Evolutionary conservation across 2,888 invertebrate species (phyloP).

Genomic region (Brenthis hecate): DNA sequence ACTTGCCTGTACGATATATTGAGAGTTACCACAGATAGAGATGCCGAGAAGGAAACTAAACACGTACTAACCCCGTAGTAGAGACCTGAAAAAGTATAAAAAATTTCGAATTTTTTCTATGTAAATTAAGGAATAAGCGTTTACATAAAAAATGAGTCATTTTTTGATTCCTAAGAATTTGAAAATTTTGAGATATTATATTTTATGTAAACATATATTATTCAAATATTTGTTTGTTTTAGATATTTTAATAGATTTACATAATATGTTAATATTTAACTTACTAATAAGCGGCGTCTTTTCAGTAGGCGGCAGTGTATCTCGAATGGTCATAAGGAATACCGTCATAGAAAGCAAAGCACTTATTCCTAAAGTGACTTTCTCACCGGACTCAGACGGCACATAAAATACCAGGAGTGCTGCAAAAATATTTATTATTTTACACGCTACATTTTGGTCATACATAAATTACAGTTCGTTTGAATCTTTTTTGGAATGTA

Average conservation of each 20-base stretch:
- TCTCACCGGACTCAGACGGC: constrained; percentile 93
- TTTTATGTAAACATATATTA: not conserved
- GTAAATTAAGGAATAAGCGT: too few relatives aligned
- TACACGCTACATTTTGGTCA: not conserved
- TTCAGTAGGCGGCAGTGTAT: constrained; percentile 92
- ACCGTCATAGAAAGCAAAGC: constrained; percentile 94
- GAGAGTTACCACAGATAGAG: constrained; percentile 91
- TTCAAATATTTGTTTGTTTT: too few relatives aligned
- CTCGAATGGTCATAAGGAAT: constrained; percentile 93
- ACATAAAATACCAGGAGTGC: constrained; percentile 93
- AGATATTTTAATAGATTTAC: too few relatives aligned
- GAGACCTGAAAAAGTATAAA: constrained; percentile 80
- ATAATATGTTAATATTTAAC: constrained; percentile 48
- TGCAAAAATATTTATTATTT: constrained; percentile 54
- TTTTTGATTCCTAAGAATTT: too few relatives aligned
- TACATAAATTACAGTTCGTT: too few relatives aligned
- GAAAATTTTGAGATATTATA: not conserved
- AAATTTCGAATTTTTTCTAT: not conserved
- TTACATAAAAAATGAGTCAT: too few relatives aligned
- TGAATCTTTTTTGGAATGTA: too few relatives aligned
- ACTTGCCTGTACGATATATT: constrained; percentile 90
- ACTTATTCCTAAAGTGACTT: constrained; percentile 93
- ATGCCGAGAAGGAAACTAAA: constrained; percentile 90
- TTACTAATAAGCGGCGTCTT: constrained; percentile 93
- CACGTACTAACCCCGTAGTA: constrained; percentile 93